Percentiles rank a stretch among this genome's conserved stretches.
phyloP scores from a whole-genome alignment of 2,888 invertebrate species.

The Ganaspis brasiliensis region DNA sequence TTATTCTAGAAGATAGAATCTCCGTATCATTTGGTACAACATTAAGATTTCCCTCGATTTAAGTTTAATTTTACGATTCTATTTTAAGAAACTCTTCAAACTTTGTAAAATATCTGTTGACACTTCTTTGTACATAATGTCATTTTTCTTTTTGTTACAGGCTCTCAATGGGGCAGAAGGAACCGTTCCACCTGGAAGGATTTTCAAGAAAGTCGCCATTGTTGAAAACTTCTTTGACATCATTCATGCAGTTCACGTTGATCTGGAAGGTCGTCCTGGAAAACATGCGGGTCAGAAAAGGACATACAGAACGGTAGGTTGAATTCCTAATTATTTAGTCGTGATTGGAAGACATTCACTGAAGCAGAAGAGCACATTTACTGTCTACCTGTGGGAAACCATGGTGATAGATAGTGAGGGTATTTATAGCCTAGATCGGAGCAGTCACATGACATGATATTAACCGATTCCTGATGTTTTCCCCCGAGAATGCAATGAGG shows the following conservation, averaged over 20 bases:
- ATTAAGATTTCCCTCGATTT: too few relatives aligned
- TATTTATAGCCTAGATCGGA: slow-evolving; percentile 1
- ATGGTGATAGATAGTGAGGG: not conserved
- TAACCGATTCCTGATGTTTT: slow-evolving; percentile 50
- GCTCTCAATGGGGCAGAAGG: slow-evolving; percentile 84
- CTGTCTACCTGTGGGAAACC: too few relatives aligned
- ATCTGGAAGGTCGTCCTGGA: slow-evolving; percentile 94
- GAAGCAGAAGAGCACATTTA: not conserved
- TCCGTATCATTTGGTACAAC: too few relatives aligned
- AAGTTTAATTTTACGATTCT: too few relatives aligned
- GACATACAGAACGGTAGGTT: slow-evolving; percentile 96
- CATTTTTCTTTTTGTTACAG: slow-evolving; percentile 82
- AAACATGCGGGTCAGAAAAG: slow-evolving; percentile 99
- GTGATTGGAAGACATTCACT: not conserved
- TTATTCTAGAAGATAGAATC: too few relatives aligned
- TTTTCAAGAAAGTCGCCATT: slow-evolving; percentile 95
- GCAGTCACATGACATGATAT: slow-evolving; percentile 11
- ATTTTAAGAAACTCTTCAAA: too few relatives aligned
- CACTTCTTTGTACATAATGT: not conserved
- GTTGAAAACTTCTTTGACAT: slow-evolving; percentile 99
- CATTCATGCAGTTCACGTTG: slow-evolving; percentile 97
- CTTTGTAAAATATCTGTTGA: too few relatives aligned
- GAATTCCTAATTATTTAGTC: not conserved
- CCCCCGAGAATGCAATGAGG: slow-evolving; percentile 67
- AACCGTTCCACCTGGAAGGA: slow-evolving; percentile 81